These are phyloP conservation scores for Vanacampus margaritifer DNA, from an alignment of 2,113 vertebrate genomes.

Conservation along the genomic window DNA sequence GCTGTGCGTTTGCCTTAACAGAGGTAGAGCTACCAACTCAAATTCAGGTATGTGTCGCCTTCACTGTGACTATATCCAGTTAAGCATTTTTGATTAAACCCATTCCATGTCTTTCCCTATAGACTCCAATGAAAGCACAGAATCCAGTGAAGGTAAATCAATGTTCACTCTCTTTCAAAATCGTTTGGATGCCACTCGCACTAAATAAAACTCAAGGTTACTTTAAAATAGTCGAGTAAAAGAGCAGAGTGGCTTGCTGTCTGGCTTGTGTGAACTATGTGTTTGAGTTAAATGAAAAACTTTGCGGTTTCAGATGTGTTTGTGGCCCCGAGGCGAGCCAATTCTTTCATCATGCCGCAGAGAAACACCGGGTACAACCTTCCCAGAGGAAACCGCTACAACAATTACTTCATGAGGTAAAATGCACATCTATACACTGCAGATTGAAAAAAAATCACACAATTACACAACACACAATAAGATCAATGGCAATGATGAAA, in stretches of 20 bases:
- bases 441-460: too few relatives aligned
- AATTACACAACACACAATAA: neutral
- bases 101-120: slow-evolving; percentile 51
- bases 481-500: neutral
- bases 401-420: slow-evolving; percentile 49
- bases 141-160: slow-evolving; percentile 70
- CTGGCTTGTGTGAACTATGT: neutral
- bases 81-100: slow-evolving; percentile 35
- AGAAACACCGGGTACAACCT: slow-evolving; percentile 22
- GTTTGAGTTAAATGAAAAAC: slow-evolving; percentile 20
- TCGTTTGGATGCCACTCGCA: neutral
- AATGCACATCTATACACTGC: neutral
- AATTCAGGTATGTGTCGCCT: neutral
- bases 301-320: slow-evolving; percentile 64
- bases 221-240: neutral
- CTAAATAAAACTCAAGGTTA: neutral
- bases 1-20: slow-evolving; percentile 62
- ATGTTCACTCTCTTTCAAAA: neutral
- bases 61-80: neutral
- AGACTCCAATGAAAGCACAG: slow-evolving; percentile 76
- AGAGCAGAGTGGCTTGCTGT: neutral
- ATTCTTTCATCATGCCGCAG: slow-evolving; percentile 59
- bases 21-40: neutral
- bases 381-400: slow-evolving; percentile 27
- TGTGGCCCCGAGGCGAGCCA: slow-evolving; percentile 57